Percentiles rank a stretch among this genome's conserved stretches.
phyloP scores from a whole-genome alignment of 2,888 invertebrate genomes.

The Ormyrus rosae region DNA sequence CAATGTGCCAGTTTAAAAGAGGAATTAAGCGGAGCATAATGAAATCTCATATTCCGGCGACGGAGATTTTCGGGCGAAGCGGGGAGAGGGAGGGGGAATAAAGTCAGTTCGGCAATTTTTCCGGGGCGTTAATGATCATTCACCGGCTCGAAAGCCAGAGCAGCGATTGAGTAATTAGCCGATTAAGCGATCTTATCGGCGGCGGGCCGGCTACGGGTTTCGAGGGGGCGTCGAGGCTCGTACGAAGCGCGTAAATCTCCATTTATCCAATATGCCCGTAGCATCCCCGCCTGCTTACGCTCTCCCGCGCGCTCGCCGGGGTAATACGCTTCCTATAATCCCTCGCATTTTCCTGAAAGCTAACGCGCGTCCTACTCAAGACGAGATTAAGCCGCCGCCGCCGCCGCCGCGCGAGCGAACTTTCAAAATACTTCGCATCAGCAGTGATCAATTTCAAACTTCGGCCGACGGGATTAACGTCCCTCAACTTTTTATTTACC shows the following conservation, averaged over 20 bases:
- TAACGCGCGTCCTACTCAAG: slow-evolving; percentile 46
- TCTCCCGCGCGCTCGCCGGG: background rate
- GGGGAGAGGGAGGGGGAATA: background rate
- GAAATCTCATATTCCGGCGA: background rate
- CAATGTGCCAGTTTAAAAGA: too few species aligned
- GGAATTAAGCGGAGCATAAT: too few species aligned
- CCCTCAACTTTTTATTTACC: slow-evolving; percentile 41
- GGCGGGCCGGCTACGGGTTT: slow-evolving; percentile 20
- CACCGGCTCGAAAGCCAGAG: background rate
- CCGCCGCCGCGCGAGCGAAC: slow-evolving; percentile 20
- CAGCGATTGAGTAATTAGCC: slow-evolving; percentile 64
- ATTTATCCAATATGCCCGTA: slow-evolving; percentile 53
- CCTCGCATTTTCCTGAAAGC: slow-evolving; percentile 54
- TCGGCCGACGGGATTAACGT: slow-evolving; percentile 42
- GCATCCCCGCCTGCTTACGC: background rate
- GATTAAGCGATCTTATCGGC: slow-evolving; percentile 64
- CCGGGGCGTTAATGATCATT: slow-evolving; percentile 21
- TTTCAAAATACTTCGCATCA: slow-evolving; percentile 50
- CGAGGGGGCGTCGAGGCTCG: slow-evolving; percentile 6
- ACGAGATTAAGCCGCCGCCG: slow-evolving; percentile 36
- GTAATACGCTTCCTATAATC: slow-evolving; percentile 49
- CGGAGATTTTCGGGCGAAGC: background rate
- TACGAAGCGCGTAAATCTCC: slow-evolving; percentile 53
- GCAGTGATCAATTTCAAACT: slow-evolving; percentile 53
- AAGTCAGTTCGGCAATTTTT: background rate